Evolutionary conservation across 2,113 vertebrate species (phyloP), one percentile per base, ranked within the genome.

Genomic region (Perccottus glenii): DNA sequence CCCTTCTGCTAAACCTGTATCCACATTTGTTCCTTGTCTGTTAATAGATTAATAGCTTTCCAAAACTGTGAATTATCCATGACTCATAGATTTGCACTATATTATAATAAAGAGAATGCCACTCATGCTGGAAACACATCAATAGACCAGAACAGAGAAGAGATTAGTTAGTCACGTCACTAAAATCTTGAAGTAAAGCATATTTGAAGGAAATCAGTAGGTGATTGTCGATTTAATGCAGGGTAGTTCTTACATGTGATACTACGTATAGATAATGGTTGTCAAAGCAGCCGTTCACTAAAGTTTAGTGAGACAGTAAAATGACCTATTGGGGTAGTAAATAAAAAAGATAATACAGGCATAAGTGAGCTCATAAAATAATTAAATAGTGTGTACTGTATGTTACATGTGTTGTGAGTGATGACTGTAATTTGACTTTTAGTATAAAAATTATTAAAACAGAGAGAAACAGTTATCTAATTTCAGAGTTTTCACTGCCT

Each of bases 21-120:
- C 52, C 33, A 55, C 14, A 55, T n/a, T 5, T 10, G 14, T 36
- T n/a, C 11, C 33, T 33, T 55, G 50, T 52, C 27, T 33, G 52
- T 15, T 38, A 38, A 36, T 55, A 55, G 7, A 38, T 55, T n/a
- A 36, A 36, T 55, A 33, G 52, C 16, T 27, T 5, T 59, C 45
- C 11, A 5, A 40, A 51, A 33, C 8, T 3, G 44, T 78, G 70
- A 85, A 86, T 88, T 74, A 83, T 83, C 56, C 58, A 82, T 79
- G 73, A 56, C 9, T 27, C 78, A 79, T 78, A 67, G 81, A 85
- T 84, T 72, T 73, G 16, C 42, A 43, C 49, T 49, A 53, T 15
- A 1, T 42, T n/a, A 53, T 63, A 65, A 60, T 57, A 51, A 51
- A 42, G 36, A 35, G 42, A 61, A 36, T 76, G 63, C 46, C 32